phyloP scores from a whole-genome alignment of 2,113 vertebrate genomes.

The Odontophorus gujanensis region DNA sequence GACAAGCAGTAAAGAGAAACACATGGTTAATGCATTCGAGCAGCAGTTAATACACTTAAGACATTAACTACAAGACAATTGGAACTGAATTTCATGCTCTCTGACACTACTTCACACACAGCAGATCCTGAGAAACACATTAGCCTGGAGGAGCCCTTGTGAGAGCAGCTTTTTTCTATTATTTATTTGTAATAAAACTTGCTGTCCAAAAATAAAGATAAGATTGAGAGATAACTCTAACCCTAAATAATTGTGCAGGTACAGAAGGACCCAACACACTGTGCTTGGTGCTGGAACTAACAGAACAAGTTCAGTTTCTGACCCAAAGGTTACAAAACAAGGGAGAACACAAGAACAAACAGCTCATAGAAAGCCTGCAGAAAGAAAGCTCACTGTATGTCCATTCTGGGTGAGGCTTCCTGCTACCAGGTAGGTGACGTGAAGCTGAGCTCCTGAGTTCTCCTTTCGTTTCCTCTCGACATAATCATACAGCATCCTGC shows the following conservation, averaged over 20 bases:
- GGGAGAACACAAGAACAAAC: background rate
- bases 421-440: conserved; percentile 93
- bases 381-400: conserved; percentile 77
- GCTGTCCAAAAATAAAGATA: rapidly evolving
- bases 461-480: conserved; percentile 93
- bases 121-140: background rate
- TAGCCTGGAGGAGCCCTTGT: too few species aligned
- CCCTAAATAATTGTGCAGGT: background rate
- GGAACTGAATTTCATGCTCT: background rate
- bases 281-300: too few species aligned
- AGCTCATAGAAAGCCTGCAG: background rate
- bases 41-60: too few species aligned
- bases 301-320: background rate
- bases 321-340: background rate
- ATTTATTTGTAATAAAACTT: background rate
- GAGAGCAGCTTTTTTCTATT: too few species aligned
- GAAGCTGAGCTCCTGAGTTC: conserved; percentile 84
- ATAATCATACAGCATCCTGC: conserved; percentile 95
- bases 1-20: background rate
- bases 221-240: background rate
- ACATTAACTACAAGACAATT: background rate
- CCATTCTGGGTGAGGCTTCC: conserved; percentile 87
- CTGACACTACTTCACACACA: background rate
- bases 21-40: background rate
- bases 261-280: background rate